Evolutionary conservation across 1,140 invertebrate species (phyloP).

Genomic region (Zaprionus gabonicus): DNA sequence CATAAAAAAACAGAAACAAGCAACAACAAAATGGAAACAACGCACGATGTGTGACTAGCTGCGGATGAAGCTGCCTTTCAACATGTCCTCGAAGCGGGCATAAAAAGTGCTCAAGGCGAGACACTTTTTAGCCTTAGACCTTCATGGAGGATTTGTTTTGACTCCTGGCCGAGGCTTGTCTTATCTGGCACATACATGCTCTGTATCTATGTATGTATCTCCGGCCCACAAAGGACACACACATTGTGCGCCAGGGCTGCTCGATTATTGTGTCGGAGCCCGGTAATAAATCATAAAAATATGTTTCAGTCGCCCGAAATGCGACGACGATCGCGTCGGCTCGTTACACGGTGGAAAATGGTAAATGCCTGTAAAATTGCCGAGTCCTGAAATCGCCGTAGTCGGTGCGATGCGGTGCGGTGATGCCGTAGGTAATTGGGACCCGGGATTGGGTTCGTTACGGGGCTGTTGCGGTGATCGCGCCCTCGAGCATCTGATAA

Average conservation of each 20-base stretch:
- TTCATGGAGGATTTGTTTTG: constrained; percentile 69
- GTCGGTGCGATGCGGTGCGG: constrained; percentile 14
- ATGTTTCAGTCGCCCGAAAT: constrained; percentile 58
- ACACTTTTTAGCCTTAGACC: constrained; percentile 55
- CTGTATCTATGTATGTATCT: constrained; percentile 4
- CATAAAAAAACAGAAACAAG: constrained; percentile 78
- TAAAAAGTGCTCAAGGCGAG: constrained; percentile 70
- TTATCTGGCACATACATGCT: constrained; percentile 39
- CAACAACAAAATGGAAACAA: constrained; percentile 60
- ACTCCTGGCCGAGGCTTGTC: constrained; percentile 58
- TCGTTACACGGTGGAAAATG: constrained; percentile 77
- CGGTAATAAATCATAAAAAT: constrained; percentile 84
- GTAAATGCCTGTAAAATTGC: constrained; percentile 77
- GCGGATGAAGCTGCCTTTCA: constrained; percentile 62
- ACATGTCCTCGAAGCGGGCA: constrained; percentile 71
- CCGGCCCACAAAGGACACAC: constrained; percentile 53
- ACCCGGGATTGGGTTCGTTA: constrained; percentile 24
- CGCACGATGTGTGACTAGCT: constrained; percentile 11
- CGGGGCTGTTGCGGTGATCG: constrained; percentile 58
- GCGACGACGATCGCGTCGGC: constrained; percentile 42
- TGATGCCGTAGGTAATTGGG: constrained; percentile 46
- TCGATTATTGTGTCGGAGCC: constrained; percentile 67
- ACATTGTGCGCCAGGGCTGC: constrained; percentile 57
- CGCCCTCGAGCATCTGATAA: constrained; percentile 80
- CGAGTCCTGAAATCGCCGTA: constrained; percentile 1